These are phyloP conservation scores for Luffia ferchaultella DNA, from an alignment of 2,888 invertebrate genomes.

Conservation along the genomic window DNA sequence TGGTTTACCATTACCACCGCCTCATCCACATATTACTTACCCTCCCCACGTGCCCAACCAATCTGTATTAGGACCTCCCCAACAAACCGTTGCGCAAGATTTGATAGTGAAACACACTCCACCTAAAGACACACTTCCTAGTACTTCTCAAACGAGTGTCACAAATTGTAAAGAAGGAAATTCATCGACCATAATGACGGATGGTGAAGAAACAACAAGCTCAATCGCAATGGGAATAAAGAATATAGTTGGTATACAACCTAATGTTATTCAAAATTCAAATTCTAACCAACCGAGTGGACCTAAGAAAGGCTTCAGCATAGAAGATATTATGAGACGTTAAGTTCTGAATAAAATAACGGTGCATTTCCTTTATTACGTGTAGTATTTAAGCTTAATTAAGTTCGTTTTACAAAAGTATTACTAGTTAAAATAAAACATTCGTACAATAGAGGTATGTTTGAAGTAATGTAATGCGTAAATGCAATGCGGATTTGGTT, in stretches of 20 bases:
- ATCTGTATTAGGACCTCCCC: conserved; percentile 41
- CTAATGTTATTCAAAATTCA: conserved; percentile 51
- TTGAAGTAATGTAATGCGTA: conserved; percentile 32
- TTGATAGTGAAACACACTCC: conserved; percentile 61
- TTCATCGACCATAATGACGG: conserved; percentile 26
- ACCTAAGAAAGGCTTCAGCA: conserved; percentile 86
- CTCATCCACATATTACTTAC: conserved; percentile 49
- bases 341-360: conserved; percentile 36
- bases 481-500: conserved; percentile 57
- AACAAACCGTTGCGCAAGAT: conserved; percentile 60
- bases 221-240: conserved; percentile 56
- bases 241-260: conserved; percentile 60
- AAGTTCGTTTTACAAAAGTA: conserved; percentile 34
- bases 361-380: conserved; percentile 16
- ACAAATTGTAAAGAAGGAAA: conserved; percentile 37
- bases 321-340: conserved; percentile 91
- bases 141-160: conserved; percentile 40
- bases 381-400: conserved; percentile 4
- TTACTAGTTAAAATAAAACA: conserved; percentile 43
- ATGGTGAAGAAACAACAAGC: conserved; percentile 33
- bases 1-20: conserved; percentile 52
- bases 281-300: conserved; percentile 67
- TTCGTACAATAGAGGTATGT: conserved; percentile 37
- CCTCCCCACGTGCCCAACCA: conserved; percentile 36
- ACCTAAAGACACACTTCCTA: conserved; percentile 47